These are phyloP conservation scores for Portunus trituberculatus DNA, from an alignment of 1,140 invertebrate species.

Conservation along the genomic window DNA sequence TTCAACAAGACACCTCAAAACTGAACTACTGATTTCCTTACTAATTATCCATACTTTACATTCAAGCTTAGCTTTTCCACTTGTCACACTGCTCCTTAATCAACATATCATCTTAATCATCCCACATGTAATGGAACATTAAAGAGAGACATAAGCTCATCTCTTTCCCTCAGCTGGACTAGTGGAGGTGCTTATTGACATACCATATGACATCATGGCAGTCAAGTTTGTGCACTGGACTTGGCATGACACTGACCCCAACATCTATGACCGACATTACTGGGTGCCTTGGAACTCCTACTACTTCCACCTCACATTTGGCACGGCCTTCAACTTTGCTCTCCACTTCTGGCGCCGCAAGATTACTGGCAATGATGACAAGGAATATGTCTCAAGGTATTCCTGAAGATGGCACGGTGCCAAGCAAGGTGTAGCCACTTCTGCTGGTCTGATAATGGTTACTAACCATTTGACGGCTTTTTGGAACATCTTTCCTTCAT, in stretches of 20 bases:
- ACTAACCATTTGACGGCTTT: too few relatives aligned
- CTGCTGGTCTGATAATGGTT: too few relatives aligned
- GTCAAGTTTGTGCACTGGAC: conserved; percentile 92
- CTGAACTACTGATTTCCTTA: too few relatives aligned
- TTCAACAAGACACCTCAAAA: too few relatives aligned
- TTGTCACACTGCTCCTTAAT: too few relatives aligned
- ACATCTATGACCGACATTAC: conserved; percentile 89
- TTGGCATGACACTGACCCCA: conserved; percentile 92
- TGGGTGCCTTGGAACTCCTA: conserved; percentile 90
- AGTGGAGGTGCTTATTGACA: conserved; percentile 87
- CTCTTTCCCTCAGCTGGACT: conserved; percentile 84
- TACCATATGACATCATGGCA: conserved; percentile 90
- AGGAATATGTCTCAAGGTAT: conserved; percentile 57
- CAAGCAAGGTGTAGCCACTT: too few relatives aligned
- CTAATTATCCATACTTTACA: too few relatives aligned
- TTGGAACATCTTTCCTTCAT: too few relatives aligned
- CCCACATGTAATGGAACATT: too few relatives aligned
- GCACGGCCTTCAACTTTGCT: conserved; percentile 86
- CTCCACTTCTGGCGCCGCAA: conserved; percentile 84
- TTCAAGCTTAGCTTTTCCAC: too few relatives aligned
- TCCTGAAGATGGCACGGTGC: background rate
- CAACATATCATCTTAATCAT: too few relatives aligned
- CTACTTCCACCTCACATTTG: conserved; percentile 90
- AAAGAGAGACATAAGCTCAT: background rate
- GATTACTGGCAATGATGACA: conserved; percentile 80